These are phyloP conservation scores for Girardinichthys multiradiatus DNA, from an alignment of 2,113 vertebrate species.

Conservation along the genomic window DNA sequence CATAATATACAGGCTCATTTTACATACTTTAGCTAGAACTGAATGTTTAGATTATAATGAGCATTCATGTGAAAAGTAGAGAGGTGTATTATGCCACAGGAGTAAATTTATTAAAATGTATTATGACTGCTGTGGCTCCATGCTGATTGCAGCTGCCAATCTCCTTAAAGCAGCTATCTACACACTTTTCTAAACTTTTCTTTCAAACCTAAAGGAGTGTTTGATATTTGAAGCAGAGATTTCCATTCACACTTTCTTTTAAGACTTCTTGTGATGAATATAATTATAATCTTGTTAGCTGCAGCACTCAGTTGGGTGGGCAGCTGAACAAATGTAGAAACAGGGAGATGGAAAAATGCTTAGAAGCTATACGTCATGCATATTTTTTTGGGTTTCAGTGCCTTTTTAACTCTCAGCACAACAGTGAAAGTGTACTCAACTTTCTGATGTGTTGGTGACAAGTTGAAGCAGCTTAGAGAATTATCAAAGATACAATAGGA, in stretches of 20 bases:
- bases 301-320: slow-evolving; percentile 1
- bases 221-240: slow-evolving; percentile 32
- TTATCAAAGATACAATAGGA: slow-evolving; percentile 75
- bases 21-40: slow-evolving; percentile 6
- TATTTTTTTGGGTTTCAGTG: slow-evolving; percentile 28
- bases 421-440: slow-evolving; percentile 67
- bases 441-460: slow-evolving; percentile 77
- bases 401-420: slow-evolving; percentile 55
- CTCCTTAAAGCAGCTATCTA: slow-evolving; percentile 1
- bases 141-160: slow-evolving; percentile 37
- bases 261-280: slow-evolving; percentile 9
- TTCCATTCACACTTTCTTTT: slow-evolving; percentile 4
- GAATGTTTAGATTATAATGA: slow-evolving; percentile 6
- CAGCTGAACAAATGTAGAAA: slow-evolving; percentile 15
- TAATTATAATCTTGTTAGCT: slow-evolving; percentile 1
- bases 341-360: slow-evolving; percentile 11
- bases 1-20: background rate
- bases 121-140: slow-evolving; percentile 29
- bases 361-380: slow-evolving; percentile 29
- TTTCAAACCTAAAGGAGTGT: slow-evolving; percentile 20
- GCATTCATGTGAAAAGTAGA: slow-evolving; percentile 16
- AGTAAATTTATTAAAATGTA: slow-evolving; percentile 25
- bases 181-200: slow-evolving; percentile 21
- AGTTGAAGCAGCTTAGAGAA: slow-evolving; percentile 76
- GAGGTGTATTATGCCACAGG: slow-evolving; percentile 24